Evolutionary conservation across 2,888 invertebrate species (phyloP), one percentile per base, ranked within the genome.

Genomic region (Archaeoteleia sp.): DNA sequence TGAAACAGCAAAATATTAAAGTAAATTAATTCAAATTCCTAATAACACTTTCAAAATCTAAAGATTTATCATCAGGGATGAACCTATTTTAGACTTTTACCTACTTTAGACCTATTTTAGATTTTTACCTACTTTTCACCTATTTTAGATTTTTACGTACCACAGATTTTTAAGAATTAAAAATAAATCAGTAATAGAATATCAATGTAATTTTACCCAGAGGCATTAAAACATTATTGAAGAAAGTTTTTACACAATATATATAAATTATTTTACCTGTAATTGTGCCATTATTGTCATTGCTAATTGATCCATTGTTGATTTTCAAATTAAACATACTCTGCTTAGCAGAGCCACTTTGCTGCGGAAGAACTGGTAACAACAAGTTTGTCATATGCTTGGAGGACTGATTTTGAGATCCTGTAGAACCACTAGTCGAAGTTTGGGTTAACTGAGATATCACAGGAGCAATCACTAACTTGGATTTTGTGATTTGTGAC

Each of bases 311-410:
- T 1, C 90, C 90, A 82, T 90, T 91, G 13, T 89, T 88, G 77
- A 92, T 90, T 86, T 92, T 91, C 61, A 91, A 86, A 82, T 91
- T 91, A 61, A 91, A 90, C 73, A 90, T 88, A 40, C 89, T 90
- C 5, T 89, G 88, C 77, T 89, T 88, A 7, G 87, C 61, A 15
- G 79, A 70, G 13, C 73, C 79, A 20, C 78, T 77, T 42, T 80
- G 81, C 54, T 81, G 85, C 3, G 83, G 79, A 70, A 83, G 80
- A 51, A 85, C 82, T 48, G 85, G 85, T 57, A 85, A 58, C 63
- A 85, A 63, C 29, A 84, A 74, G 72, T 85, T 85, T 14, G 84
- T 74, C 79, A 84, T 80, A 69, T 83, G 82, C 71, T 85, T 84
- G 3, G 77, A 35, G 30, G 80, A 20, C 51, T 78, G 78, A 69